Evolutionary conservation across 2,797 vertebrate genomes (phyloP), one percentile per base, ranked within the genome.

Genomic region (Spinus olivaceus): DNA sequence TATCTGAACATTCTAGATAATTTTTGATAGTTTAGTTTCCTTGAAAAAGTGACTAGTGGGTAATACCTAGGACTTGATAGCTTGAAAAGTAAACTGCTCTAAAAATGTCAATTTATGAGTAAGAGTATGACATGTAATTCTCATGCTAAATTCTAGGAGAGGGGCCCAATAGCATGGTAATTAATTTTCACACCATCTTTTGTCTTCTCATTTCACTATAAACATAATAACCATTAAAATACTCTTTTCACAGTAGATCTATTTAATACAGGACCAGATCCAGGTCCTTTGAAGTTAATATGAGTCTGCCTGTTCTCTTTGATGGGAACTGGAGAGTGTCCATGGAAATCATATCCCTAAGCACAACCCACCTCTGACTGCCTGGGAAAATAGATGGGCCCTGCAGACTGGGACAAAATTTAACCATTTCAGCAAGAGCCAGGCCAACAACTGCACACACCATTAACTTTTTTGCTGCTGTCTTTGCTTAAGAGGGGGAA

Each of bases 251-350:
- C 22, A 57, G 65, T 65, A 93, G 54, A 69, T 81, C 59, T 18
- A 24, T 84, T 53, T 50, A 91, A 88, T 83, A 81, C 25, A 83
- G 70, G 69, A 87, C n/a, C 61, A 49, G 22, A 94, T 84, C 79
- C 73, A 91, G 54, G 59, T 95, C 22, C 89, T 90, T 91, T 95
- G 89, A 96, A 92, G 73, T 96, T 85, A 85, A 54, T 80, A 64
- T 25, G 59, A 83, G 39, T 63, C 72, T 92, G 81, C 32, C 69
- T 49, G 6, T 73, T 95, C 79, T 83, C 83, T 91, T 90, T 94
- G 88, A 86, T 64, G 81, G 72, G 72, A 92, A 64, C 54, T 83
- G 91, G 84, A 95, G 80, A 83, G 71, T 67, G 23, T 87, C 81
- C 79, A 80, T 77, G 81, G 80, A 86, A 94, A 97, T 77, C 74